Evolutionary conservation across 2,797 vertebrate genomes (phyloP).

Genomic region (Pseudochromis fuscus): DNA sequence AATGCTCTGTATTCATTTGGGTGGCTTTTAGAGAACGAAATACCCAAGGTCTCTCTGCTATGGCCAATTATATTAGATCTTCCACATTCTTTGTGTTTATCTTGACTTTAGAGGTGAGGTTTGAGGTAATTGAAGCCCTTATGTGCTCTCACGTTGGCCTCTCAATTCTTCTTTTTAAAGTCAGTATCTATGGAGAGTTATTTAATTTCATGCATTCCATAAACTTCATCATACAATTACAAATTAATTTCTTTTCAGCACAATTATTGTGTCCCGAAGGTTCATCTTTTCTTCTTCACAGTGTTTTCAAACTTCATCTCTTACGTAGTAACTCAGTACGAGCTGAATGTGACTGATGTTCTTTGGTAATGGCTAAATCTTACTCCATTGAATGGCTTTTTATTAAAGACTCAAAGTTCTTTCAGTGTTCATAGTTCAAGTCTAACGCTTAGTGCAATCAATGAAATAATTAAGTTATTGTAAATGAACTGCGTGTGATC

Average conservation of each 20-base stretch:
- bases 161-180: slow-evolving; percentile 78
- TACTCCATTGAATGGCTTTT: slow-evolving; percentile 72
- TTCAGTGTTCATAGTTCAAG: slow-evolving; percentile 41
- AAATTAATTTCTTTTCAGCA: slow-evolving; percentile 74
- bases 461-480: slow-evolving; percentile 26
- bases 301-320: slow-evolving; percentile 86
- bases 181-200: slow-evolving; percentile 89
- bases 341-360: slow-evolving; percentile 88
- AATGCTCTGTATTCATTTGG: slow-evolving; percentile 77
- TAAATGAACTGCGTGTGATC: slow-evolving; percentile 38
- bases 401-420: slow-evolving; percentile 27
- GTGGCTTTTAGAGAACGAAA: slow-evolving; percentile 65
- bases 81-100: slow-evolving; percentile 52
- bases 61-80: slow-evolving; percentile 69
- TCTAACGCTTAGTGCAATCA: slow-evolving; percentile 32
- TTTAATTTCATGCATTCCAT: slow-evolving; percentile 90
- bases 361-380: slow-evolving; percentile 87
- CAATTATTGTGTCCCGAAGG: slow-evolving; percentile 89
- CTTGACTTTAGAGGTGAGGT: slow-evolving; percentile 59
- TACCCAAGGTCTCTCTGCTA: slow-evolving; percentile 74
- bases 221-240: slow-evolving; percentile 84
- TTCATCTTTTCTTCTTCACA: slow-evolving; percentile 88
- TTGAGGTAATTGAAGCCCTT: slow-evolving; percentile 54
- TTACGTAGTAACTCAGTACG: slow-evolving; percentile 73
- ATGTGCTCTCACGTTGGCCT: slow-evolving; percentile 32